Evolutionary conservation across 2,888 invertebrate genomes (phyloP), one percentile per base, ranked within the genome.

Genomic region (Melinaea marsaeus): DNA sequence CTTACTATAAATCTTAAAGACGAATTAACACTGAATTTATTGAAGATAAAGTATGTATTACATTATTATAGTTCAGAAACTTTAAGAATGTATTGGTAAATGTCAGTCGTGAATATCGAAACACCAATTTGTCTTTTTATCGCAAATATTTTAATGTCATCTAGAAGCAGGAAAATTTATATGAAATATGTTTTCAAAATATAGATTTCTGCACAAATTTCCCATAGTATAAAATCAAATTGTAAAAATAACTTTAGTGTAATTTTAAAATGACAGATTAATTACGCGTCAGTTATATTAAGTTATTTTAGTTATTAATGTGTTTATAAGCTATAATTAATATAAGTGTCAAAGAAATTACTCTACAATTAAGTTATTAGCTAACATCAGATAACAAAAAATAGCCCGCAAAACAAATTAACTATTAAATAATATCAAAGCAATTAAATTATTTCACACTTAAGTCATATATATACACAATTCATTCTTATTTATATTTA

Each of bases 41-140:
- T 1, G 51, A 51, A 51, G 32, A 51, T 51, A 46, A 46, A 46
- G 46, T 46, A 46, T 46, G 46, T 4, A 46, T 48, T 51, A 51
- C 7, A 9, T 32, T 32, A 51, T 51, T 32, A 51, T 51, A 51
- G 9, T 51, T 22, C 22, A 48, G 4, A 11, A 32, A 51, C 32
- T 32, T 32, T n/a, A 51, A 32, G 32, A n/a, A 48, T n/a, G 5
- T 7, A 7, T 32, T 22, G 51, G 7, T 11, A 69, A 70, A 70
- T 70, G 69, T 63, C 70, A 67, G 60, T 69, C 69, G 69, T 70
- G 66, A 61, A 58, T 46, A 37, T 57, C 62, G 67, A 65, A 63
- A 65, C 66, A 66, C 61, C 61, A 66, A 58, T 66, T 65, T 67
- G 63, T 65, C 63, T 57, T 60, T 63, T 62, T 66, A 63, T 66